Evolutionary conservation across 2,888 invertebrate species (phyloP), one percentile per base, ranked within the genome.

Genomic region (Thecocarcelia acutangulata): DNA sequence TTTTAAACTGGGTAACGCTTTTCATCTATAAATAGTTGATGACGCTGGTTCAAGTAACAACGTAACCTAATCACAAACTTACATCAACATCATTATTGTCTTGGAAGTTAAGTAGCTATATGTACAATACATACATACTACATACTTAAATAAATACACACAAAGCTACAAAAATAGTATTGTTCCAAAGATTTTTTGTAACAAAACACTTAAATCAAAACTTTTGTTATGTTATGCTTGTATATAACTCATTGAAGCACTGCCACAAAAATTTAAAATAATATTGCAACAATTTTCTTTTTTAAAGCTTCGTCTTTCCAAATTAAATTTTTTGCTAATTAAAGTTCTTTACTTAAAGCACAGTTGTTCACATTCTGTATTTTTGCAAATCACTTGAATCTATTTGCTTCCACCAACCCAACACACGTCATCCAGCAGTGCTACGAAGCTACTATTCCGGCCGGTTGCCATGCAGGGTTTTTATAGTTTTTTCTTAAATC

Each of bases 371-470:
- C 77, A 66, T 69, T 54, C 19, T 48, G 56, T 21, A 4, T 54
- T 50, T 17, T 63, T 46, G 61, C 69, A 68, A 44, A 44, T 76
- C 40, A 17, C 50, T 56, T 52, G 44, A 21, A 50, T 44, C 17
- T 48, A 52, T 15, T 56, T 52, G 50, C 33, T 58, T 44, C 17
- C 54, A 52, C 19, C 33, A 15, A 61, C 37, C 64, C 52, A 50
- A 64, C 78, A 50, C 59, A 54, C 85, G 85, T 86, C 85, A 84
- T 84, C 84, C 86, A 87, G 87, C 89, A 89, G 87, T 89, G 88
- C 88, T 90, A 87, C 87, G 88, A 89, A 89, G 89, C 90, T 89
- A 90, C 90, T 90, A 87, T 89, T 87, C 86, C 90, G 89, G 90
- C 91, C 89, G 90, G 90, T 89, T 85, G 85, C 86, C 85, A 84